phyloP scores from a whole-genome alignment of 2,888 invertebrate genomes.

The Dicycla oo region DNA sequence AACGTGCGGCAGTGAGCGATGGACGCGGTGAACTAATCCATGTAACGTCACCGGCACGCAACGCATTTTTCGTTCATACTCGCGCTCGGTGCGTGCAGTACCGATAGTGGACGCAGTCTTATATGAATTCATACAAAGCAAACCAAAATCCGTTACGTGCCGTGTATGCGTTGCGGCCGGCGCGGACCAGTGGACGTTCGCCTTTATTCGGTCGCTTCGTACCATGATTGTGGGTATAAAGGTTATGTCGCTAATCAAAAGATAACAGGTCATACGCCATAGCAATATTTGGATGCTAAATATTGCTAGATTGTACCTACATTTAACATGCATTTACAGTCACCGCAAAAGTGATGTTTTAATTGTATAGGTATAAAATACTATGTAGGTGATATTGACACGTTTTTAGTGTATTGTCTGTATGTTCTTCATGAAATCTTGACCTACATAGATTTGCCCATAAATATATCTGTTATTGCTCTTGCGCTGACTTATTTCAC shows the following conservation, averaged over 20 bases:
- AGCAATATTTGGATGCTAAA: conserved; percentile 44
- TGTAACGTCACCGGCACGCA: too few relatives aligned
- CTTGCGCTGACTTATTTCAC: conserved; percentile 29
- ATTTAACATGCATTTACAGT: conserved; percentile 56
- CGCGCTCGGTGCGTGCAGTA: too few relatives aligned
- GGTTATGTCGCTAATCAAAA: conserved; percentile 39
- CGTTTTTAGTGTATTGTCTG: conserved; percentile 42
- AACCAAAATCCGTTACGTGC: too few relatives aligned
- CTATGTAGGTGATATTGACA: conserved; percentile 44
- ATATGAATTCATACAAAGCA: too few relatives aligned
- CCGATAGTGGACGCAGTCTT: too few relatives aligned
- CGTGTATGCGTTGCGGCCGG: too few relatives aligned
- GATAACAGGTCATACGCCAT: conserved; percentile 17
- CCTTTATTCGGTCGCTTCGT: neutral
- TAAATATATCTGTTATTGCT: conserved; percentile 41
- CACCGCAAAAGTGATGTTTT: conserved; percentile 36
- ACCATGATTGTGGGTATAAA: neutral
- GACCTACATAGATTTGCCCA: conserved; percentile 31
- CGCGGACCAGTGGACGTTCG: too few relatives aligned
- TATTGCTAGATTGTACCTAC: conserved; percentile 35
- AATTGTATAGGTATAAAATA: conserved; percentile 30
- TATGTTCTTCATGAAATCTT: conserved; percentile 34
- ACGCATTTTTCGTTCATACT: too few relatives aligned
- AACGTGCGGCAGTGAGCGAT: too few relatives aligned
- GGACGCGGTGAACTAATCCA: too few relatives aligned